These are phyloP conservation scores for Tympanoctomys barrerae DNA, from an alignment of 2,797 vertebrate species.

Conservation along the genomic window DNA sequence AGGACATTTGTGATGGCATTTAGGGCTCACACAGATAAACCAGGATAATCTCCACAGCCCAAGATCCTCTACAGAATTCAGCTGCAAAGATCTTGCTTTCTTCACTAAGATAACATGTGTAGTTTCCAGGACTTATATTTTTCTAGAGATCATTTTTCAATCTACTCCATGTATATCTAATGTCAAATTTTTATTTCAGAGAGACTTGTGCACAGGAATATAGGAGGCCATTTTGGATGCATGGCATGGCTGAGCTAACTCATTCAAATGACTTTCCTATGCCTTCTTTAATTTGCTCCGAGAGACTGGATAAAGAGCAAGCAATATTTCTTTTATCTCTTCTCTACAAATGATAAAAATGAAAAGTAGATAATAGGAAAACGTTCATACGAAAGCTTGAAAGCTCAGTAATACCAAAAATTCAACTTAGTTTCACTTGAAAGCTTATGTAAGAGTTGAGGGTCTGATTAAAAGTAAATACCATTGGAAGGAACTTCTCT, in stretches of 20 bases:
- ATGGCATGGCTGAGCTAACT: neutral
- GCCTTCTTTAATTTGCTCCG: neutral
- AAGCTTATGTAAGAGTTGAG: neutral
- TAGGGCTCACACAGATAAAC: neutral
- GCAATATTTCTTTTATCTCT: neutral
- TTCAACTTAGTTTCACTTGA: constrained; percentile 1
- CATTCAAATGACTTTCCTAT: neutral
- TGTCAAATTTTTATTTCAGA: neutral
- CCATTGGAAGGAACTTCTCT: neutral
- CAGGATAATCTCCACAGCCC: neutral
- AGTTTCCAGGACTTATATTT: neutral
- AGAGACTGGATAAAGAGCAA: neutral
- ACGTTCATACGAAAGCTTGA: neutral
- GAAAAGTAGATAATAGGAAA: neutral
- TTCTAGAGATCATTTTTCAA: neutral
- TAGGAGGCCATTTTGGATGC: neutral
- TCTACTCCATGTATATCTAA: neutral
- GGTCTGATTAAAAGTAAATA: neutral
- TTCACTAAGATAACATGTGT: neutral
- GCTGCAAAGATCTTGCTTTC: neutral
- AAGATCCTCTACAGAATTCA: neutral
- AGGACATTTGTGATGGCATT: neutral
- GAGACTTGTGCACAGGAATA: neutral
- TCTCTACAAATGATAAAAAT: neutral
- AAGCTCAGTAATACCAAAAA: neutral